Evolutionary conservation across 2,888 invertebrate genomes (phyloP), one percentile per base, ranked within the genome.

Genomic region (Diarsia brunnea): DNA sequence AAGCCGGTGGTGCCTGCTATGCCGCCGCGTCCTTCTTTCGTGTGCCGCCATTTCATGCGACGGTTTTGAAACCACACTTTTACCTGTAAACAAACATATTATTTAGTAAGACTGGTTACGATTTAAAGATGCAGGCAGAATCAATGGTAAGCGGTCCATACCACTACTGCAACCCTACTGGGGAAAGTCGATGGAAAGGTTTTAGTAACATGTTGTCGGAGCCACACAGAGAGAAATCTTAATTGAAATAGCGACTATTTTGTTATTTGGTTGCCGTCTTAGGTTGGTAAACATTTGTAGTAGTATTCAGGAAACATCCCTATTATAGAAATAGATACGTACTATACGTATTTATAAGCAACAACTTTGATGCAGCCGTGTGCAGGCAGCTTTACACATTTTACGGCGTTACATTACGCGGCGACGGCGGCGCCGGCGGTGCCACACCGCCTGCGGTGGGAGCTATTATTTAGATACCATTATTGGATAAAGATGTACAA

Each of bases 51-150:
- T 93, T 98, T 98, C 98, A 98, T 98, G 75, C 98, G 97, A 1
- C 98, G 97, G 91, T 98, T 99, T 96, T 99, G 99, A 93, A 99
- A 99, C 99, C 99, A 99, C 4, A 99, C 99, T 95, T 99, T 99
- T 3, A 99, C 98, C 98, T 98, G 93, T 19, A 88, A 67, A 84
- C 53, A 68, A 58, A 79, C 60, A 51, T 27, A 19, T 24, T 24
- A 4, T 27, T n/a, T 78, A 19, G 0, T 38, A 7, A 14, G 31
- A 14, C n/a, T 31, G n/a, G 21, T 8, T n/a, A 2, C 8, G 3
- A 21, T 45, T 27, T 7, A 7, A 24, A 14, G 19, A n/a, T 51
- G n/a, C 0, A 38, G 24, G 24, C 16, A 10, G 12, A 27, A n/a
- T 19, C 27, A 69, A 14, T 10, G 38, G 7, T 24, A 19, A 27